These are phyloP conservation scores for Gymnorhina tibicen DNA, from an alignment of 2,113 vertebrate genomes.

Conservation along the genomic window DNA sequence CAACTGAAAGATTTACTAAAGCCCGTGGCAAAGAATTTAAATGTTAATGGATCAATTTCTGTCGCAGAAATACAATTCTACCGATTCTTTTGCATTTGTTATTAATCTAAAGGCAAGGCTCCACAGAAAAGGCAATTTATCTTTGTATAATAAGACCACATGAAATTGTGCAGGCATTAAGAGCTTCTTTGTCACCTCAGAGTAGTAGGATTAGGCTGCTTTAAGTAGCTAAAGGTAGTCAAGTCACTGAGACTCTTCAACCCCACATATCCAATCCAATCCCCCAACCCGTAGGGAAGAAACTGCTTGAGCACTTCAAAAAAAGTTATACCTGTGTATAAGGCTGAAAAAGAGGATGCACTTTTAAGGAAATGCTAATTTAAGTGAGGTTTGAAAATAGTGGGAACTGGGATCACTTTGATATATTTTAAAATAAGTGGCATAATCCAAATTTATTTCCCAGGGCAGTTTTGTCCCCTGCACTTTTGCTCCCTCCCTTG, in stretches of 20 bases:
- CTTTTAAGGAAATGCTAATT: neutral
- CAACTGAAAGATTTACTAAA: slow-evolving; percentile 39
- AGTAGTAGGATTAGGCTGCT: neutral
- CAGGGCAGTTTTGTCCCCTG: neutral
- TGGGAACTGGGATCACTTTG: neutral
- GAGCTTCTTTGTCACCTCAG: neutral
- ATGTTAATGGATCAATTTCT: slow-evolving; percentile 31
- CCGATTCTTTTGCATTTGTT: neutral
- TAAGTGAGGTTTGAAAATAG: neutral
- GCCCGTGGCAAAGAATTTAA: neutral
- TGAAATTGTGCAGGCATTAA: neutral
- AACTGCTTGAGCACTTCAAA: neutral
- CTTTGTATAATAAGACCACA: neutral
- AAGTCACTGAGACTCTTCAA: neutral
- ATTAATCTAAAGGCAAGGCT: neutral
- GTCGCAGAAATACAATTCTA: slow-evolving; percentile 11
- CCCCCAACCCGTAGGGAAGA: neutral
- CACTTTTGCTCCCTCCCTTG: neutral
- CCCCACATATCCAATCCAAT: neutral
- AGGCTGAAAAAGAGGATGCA: neutral
- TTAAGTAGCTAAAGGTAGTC: neutral
- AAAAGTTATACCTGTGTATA: neutral
- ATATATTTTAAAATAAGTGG: neutral
- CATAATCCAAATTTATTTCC: neutral
- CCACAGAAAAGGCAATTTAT: neutral